Evolutionary conservation across 2,888 invertebrate species (phyloP).

Genomic region (Anaspis maculata): DNA sequence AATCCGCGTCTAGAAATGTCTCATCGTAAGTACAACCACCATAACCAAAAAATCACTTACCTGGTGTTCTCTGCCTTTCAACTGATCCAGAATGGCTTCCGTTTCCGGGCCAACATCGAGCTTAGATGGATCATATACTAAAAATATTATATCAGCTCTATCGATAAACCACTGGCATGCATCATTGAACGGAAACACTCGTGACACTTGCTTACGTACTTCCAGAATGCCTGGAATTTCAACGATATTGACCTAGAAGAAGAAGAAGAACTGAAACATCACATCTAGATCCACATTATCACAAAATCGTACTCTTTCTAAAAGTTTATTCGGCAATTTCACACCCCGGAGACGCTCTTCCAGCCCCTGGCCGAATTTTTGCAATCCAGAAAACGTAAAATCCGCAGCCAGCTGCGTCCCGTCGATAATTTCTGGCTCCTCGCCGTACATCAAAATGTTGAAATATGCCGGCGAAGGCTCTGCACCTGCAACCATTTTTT

Average conservation of each 20-base stretch:
- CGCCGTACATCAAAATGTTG: slow-evolving; percentile 84
- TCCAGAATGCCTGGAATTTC: slow-evolving; percentile 95
- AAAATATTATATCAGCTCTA: slow-evolving; percentile 88
- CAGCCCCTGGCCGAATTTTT: slow-evolving; percentile 91
- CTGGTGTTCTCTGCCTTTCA: slow-evolving; percentile 89
- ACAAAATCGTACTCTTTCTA: slow-evolving; percentile 91
- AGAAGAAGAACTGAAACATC: slow-evolving; percentile 2
- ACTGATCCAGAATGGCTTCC: slow-evolving; percentile 87
- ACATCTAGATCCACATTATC: too few species aligned
- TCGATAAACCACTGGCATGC: slow-evolving; percentile 97
- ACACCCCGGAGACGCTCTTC: slow-evolving; percentile 80
- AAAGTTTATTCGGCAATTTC: slow-evolving; percentile 69
- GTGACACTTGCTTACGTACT: slow-evolving; percentile 85
- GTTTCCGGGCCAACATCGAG: slow-evolving; percentile 92
- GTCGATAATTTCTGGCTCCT: slow-evolving; percentile 76
- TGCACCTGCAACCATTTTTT: slow-evolving; percentile 78
- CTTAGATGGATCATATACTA: slow-evolving; percentile 92
- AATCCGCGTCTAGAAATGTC: slow-evolving; percentile 71
- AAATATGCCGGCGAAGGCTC: slow-evolving; percentile 91
- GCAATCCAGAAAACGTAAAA: slow-evolving; percentile 87
- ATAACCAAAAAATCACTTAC: slow-evolving; percentile 36
- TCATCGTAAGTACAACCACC: neutral
- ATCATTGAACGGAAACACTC: slow-evolving; percentile 90
- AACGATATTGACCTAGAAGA: slow-evolving; percentile 77
- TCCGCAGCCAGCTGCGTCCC: slow-evolving; percentile 93